A percentile compares a stretch with the other conserved stretches of the same genome.
Evolutionary conservation across 2,113 vertebrate species (phyloP).

Genomic region (Ammodramus savannarum): DNA sequence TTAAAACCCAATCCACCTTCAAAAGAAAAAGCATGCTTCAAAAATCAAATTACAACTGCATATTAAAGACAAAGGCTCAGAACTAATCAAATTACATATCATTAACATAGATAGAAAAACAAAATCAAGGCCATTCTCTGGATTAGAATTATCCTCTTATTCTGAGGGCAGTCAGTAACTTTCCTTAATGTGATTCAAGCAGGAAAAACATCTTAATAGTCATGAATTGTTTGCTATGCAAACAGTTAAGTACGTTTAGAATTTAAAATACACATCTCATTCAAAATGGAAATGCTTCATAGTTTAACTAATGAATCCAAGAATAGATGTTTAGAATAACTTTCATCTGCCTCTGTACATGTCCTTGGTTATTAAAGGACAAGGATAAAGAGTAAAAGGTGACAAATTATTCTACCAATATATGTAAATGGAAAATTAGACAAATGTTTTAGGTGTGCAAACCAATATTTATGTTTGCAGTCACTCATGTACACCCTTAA

Average conservation of each 20-base stretch:
- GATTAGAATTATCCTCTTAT: not conserved
- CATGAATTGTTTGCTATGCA: not conserved
- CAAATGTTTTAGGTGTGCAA: not conserved
- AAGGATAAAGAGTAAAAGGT: not conserved
- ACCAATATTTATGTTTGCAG: not conserved
- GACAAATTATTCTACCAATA: not conserved
- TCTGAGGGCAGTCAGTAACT: not conserved
- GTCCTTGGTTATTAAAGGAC: not conserved
- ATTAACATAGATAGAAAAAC: not conserved
- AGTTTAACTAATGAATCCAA: not conserved
- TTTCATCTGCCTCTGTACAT: not conserved
- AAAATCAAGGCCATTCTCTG: not conserved
- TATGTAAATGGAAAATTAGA: not conserved
- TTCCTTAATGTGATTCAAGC: not conserved
- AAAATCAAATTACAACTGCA: not conserved
- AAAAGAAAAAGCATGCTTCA: constrained; percentile 23
- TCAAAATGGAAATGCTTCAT: not conserved
- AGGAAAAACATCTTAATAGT: not conserved
- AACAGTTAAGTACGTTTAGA: not conserved
- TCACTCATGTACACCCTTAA: not conserved
- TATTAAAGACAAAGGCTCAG: not conserved
- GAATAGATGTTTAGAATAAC: not conserved
- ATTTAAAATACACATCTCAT: not conserved
- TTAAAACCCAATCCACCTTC: constrained; percentile 92
- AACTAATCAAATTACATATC: not conserved